These are phyloP conservation scores for Henricia sp. DNA, from an alignment of 53 echinoderm and acorn worm genomes.

Conservation along the genomic window DNA sequence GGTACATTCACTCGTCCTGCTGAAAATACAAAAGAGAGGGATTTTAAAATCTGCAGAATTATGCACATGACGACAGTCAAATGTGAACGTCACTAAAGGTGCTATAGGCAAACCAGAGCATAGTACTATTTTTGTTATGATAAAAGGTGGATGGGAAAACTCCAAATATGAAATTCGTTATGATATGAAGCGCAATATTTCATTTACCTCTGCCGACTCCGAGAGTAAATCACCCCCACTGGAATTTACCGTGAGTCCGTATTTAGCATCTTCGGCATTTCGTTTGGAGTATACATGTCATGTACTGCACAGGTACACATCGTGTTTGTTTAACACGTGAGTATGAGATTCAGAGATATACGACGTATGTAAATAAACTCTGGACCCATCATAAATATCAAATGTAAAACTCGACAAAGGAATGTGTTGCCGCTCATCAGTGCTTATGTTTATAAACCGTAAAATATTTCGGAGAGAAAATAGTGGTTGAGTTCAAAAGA, in stretches of 20 bases:
- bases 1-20: too few species aligned
- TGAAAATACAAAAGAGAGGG: too few species aligned
- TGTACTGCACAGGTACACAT: constrained; percentile 16
- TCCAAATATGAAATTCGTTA: background rate
- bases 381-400: constrained; percentile 40
- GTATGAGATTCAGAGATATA: constrained; percentile 55
- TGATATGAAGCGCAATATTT: background rate
- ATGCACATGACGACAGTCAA: background rate
- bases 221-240: background rate
- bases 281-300: background rate
- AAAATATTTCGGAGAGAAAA: constrained; percentile 42
- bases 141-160: background rate
- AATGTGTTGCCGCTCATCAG: constrained; percentile 54
- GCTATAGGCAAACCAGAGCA: background rate
- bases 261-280: constrained; percentile 15
- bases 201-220: constrained; percentile 23
- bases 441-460: constrained; percentile 44
- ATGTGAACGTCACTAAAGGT: background rate
- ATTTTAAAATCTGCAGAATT: too few species aligned
- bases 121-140: constrained; percentile 6
- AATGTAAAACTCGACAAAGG: constrained; percentile 18
- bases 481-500: constrained; percentile 17
- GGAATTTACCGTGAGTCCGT: background rate
- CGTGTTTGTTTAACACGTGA: constrained; percentile 38
- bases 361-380: constrained; percentile 55